Base-by-base conservation (phyloP, 2,888 invertebrate genomes). In the Drosophila emarginata region DNA sequence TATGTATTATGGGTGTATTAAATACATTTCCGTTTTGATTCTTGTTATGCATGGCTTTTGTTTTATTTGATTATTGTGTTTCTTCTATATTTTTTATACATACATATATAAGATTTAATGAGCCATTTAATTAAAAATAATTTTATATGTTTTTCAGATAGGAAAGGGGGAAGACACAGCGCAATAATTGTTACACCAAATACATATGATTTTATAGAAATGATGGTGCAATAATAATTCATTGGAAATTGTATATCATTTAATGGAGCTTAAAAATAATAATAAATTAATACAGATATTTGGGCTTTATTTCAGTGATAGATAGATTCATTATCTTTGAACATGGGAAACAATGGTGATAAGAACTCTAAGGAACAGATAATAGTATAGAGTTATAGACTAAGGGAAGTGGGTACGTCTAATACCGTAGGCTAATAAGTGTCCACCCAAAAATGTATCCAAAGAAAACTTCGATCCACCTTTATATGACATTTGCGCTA, bases 1-100 rank as follows among this genome's bases (percentile, higher is more conserved):
- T 71, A 15, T 14, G 40, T 40, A 68, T 56, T 72, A 57, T 70
- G 62, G 66, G 9, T 45, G 5, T 66, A 85, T 65, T 75, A 64
- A 79, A 72, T 70, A 56, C 58, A 70, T 79, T 81, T 81, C 80
- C 80, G 80, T 82, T 81, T 81, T 64, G 58, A 69, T 74, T 82
- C 83, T 75, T 72, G 52, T 61, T 36, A 60, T 59, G 65, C 52
- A 57, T 62, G 66, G 53, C 45, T 60, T 73, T 40, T 64, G 57
- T 56, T 50, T 62, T 40, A 37, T 60, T 59, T 68, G 59, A 45
- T 65, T 60, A 11, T 32, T 51, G 26, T 50, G 54, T 56, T 26
- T 61, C 45, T 36, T 54, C 37, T 50, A 36, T 59, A 50, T 54
- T 36, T 50, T 15, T 40, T 14, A 15, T 40, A 12, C n/a, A n/a